Percentiles rank a stretch among this genome's conserved stretches.
phyloP scores from a whole-genome alignment of 2,113 vertebrate genomes.

The Pitta sordida region DNA sequence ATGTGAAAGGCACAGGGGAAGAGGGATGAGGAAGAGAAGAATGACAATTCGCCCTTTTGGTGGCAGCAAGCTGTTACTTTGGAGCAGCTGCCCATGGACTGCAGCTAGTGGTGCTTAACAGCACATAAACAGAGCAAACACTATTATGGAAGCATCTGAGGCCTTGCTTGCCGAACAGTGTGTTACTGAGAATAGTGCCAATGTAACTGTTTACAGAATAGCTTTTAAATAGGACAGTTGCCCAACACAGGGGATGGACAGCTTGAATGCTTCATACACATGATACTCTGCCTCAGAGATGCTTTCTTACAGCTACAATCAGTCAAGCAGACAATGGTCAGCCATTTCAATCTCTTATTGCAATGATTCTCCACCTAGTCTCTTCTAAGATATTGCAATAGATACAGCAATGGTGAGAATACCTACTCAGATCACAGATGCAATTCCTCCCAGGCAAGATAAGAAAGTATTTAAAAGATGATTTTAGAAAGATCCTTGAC shows the following conservation, averaged over 20 bases:
- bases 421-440: constrained; percentile 33
- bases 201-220: background rate
- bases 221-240: background rate
- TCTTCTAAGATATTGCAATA: constrained; percentile 3
- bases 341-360: constrained; percentile 14
- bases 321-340: constrained; percentile 38
- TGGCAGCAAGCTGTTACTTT: constrained; percentile 33
- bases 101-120: constrained; percentile 9
- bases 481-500: constrained; percentile 17
- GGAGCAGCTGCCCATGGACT: constrained; percentile 25
- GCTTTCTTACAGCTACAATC: constrained; percentile 24
- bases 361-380: constrained; percentile 32
- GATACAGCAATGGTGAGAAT: background rate
- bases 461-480: constrained; percentile 43
- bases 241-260: background rate
- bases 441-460: constrained; percentile 44
- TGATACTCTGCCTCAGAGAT: constrained; percentile 15
- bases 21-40: background rate
- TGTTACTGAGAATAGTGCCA: background rate
- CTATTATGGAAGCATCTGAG: constrained; percentile 13
- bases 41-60: background rate
- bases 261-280: background rate
- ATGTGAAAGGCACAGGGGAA: background rate
- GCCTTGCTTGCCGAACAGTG: constrained; percentile 14
- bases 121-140: constrained; percentile 15